A percentile compares a stretch with the other conserved stretches of the same genome.
phyloP scores from a whole-genome alignment of 2,888 invertebrate species.

The Nowickia ferox region DNA sequence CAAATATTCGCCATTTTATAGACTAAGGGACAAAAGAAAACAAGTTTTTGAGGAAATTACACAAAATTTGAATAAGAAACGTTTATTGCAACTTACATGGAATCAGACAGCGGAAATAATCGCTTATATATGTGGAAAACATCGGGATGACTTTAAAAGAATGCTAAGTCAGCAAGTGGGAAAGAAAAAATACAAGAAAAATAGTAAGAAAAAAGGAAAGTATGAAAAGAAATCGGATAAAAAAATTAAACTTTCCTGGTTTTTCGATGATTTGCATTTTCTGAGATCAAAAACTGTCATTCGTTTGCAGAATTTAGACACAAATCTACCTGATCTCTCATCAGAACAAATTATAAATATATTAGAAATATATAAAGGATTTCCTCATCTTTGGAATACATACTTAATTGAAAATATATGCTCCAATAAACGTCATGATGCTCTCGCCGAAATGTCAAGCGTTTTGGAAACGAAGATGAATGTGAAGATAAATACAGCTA shows the following conservation, averaged over 20 bases:
- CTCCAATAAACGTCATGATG: conserved; percentile 60
- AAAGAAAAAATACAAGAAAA: conserved; percentile 52
- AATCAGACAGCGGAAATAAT: conserved; percentile 55
- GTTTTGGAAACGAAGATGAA: conserved; percentile 49
- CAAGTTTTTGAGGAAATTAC: conserved; percentile 58
- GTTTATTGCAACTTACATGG: conserved; percentile 32
- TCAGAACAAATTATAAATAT: conserved; percentile 62
- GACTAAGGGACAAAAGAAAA: conserved; percentile 54
- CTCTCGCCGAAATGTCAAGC: conserved; percentile 57
- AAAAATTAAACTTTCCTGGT: conserved; percentile 51
- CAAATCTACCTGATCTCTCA: conserved; percentile 37
- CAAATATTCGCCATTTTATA: conserved; percentile 49
- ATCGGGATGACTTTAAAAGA: conserved; percentile 51
- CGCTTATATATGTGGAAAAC: conserved; percentile 50
- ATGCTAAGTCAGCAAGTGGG: conserved; percentile 20
- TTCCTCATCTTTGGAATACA: conserved; percentile 68
- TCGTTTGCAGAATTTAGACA: conserved; percentile 47
- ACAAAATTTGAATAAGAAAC: conserved; percentile 49
- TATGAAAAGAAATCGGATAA: conserved; percentile 43
- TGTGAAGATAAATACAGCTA: conserved; percentile 39
- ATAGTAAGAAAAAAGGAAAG: conserved; percentile 6
- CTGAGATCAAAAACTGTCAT: conserved; percentile 48
- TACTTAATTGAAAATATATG: conserved; percentile 65
- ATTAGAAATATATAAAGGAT: conserved; percentile 61
- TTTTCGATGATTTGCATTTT: conserved; percentile 55